A percentile compares a stretch with the other conserved stretches of the same genome.
Conservation (phyloP, 2,888 invertebrate species). For the Leptopterna dolabrata region DNA sequence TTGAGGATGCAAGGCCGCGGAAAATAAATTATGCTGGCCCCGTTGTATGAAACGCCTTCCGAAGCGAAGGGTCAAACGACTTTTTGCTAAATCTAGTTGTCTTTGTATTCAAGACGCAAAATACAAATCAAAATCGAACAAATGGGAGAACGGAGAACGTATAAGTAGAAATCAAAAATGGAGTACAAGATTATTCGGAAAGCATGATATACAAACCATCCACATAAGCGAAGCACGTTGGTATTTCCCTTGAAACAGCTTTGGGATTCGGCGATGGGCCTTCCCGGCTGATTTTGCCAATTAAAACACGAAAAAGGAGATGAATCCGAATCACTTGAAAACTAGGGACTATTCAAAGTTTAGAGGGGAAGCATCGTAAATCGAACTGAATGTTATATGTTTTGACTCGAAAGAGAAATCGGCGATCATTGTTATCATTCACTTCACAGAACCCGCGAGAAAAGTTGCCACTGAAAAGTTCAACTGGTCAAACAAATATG, state of each 20-base stretch:
- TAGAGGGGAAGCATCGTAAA: conserved; percentile 5
- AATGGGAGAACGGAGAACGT: background rate
- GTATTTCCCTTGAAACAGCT: background rate
- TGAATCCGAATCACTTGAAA: background rate
- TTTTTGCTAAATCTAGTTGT: background rate
- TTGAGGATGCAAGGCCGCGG: conserved; percentile 32
- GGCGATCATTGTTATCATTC: conserved; percentile 57
- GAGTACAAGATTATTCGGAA: background rate
- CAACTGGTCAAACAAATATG: background rate
- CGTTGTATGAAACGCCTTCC: background rate
- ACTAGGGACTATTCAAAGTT: background rate
- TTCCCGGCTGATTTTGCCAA: background rate
- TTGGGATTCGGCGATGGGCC: background rate
- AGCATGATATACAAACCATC: conserved; percentile 35
- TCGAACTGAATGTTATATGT: conserved; percentile 57
- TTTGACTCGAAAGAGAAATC: conserved; percentile 58
- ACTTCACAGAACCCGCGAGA: background rate
- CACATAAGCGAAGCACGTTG: conserved; percentile 44
- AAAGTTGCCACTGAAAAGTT: background rate
- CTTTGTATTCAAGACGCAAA: background rate
- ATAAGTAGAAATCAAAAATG: background rate
- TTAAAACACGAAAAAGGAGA: background rate
- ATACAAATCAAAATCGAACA: background rate
- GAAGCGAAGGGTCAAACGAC: background rate
- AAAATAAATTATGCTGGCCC: conserved; percentile 13